Percentiles rank a stretch among this genome's conserved stretches.
Evolutionary conservation across 2,797 vertebrate species (phyloP).

Genomic region (Coendou prehensilis): DNA sequence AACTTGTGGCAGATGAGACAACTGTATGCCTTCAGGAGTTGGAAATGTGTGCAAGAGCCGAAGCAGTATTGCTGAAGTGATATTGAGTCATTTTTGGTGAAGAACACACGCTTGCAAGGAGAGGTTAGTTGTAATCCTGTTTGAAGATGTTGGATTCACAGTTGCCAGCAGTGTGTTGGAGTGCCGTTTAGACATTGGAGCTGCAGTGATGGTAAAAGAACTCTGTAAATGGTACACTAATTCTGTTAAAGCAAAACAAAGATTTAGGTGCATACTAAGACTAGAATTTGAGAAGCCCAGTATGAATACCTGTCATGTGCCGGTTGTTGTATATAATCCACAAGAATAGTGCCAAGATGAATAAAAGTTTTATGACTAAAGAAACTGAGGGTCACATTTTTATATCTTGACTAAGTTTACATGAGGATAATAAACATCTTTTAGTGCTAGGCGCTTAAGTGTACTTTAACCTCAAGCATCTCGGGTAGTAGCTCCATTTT

Average conservation of each 20-base stretch:
- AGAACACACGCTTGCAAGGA: background rate
- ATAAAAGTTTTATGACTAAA: background rate
- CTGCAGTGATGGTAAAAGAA: background rate
- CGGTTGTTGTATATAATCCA: background rate
- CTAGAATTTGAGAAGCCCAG: background rate
- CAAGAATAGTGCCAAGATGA: background rate
- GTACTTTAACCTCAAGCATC: background rate
- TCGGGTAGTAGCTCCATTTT: background rate
- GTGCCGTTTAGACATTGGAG: background rate
- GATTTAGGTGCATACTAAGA: conserved; percentile 24
- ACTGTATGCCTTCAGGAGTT: background rate
- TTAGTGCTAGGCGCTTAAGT: background rate
- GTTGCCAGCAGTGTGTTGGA: background rate
- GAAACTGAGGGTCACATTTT: background rate
- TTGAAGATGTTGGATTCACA: background rate
- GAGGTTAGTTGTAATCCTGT: background rate
- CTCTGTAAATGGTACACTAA: background rate
- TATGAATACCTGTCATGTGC: background rate
- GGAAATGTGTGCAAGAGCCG: background rate
- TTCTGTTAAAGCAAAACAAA: conserved; percentile 40
- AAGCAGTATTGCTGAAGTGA: background rate
- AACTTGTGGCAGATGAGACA: background rate
- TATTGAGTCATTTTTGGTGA: background rate
- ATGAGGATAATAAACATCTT: background rate
- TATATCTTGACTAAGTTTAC: background rate